phyloP scores from a whole-genome alignment of 64 coral and sea anemone genomes.

The Montipora cactus region DNA sequence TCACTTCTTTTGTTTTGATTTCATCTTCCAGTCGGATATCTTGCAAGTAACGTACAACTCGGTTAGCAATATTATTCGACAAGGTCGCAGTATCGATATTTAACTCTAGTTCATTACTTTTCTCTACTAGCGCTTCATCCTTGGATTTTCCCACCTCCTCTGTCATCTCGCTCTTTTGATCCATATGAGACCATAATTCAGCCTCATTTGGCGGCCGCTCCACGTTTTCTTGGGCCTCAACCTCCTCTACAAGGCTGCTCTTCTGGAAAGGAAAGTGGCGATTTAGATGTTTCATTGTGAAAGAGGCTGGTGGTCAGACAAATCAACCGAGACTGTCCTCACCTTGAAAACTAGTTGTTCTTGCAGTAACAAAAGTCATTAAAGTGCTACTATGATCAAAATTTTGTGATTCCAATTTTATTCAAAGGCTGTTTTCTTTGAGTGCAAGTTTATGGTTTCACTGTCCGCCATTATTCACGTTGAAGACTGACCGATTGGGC shows the following conservation, averaged over 20 bases:
- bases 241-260: background rate
- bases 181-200: background rate
- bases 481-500: too few relatives aligned
- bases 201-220: background rate
- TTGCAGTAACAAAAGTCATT: too few relatives aligned
- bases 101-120: background rate
- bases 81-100: background rate
- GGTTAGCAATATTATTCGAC: background rate
- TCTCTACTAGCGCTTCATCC: background rate
- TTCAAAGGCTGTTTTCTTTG: too few relatives aligned
- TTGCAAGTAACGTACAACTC: constrained; percentile 19
- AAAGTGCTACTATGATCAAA: too few relatives aligned
- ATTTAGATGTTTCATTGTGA: background rate
- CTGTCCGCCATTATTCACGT: too few relatives aligned
- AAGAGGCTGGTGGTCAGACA: too few relatives aligned
- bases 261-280: background rate
- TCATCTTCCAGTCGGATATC: background rate
- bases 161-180: background rate
- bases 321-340: too few relatives aligned
- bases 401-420: too few relatives aligned
- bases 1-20: constrained; percentile 16
- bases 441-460: too few relatives aligned
- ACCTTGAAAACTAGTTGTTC: too few relatives aligned
- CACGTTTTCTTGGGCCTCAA: background rate
- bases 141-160: background rate